A percentile compares a stretch with the other conserved stretches of the same genome.
phyloP scores from a whole-genome alignment of 1,140 invertebrate genomes.

The Asbolus verrucosus region DNA sequence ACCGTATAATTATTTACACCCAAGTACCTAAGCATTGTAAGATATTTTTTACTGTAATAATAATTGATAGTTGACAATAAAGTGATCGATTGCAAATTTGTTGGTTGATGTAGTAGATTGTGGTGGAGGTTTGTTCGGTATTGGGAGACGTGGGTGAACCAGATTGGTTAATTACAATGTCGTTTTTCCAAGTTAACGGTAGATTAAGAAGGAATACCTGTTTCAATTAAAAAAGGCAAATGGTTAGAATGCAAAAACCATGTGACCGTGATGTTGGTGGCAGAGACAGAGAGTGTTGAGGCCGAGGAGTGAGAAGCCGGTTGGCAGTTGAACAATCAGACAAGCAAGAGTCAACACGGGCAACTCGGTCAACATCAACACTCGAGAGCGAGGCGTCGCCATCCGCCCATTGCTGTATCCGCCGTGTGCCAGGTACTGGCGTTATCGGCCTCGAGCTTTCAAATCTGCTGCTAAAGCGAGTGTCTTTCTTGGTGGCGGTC shows the following conservation, averaged over 20 bases:
- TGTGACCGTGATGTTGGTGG: constrained; percentile 47
- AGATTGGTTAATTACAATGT: constrained; percentile 53
- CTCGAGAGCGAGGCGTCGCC: constrained; percentile 36
- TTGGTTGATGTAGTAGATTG: constrained; percentile 63
- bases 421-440: no score
- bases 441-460: constrained; percentile 41
- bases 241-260: constrained; percentile 54
- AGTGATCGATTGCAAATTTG: constrained; percentile 66
- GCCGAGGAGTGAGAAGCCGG: constrained; percentile 21
- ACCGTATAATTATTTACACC: no score
- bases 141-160: constrained; percentile 53
- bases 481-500: constrained; percentile 18
- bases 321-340: constrained; percentile 49
- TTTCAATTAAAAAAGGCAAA: constrained; percentile 55
- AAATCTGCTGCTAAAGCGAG: constrained; percentile 33
- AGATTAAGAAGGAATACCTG: constrained; percentile 51
- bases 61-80: constrained; percentile 23
- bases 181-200: constrained; percentile 51
- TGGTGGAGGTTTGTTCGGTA: constrained; percentile 55
- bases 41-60: constrained; percentile 24
- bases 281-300: constrained; percentile 29
- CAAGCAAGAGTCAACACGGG: constrained; percentile 43
- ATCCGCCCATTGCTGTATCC: constrained; percentile 3
- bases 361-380: constrained; percentile 45
- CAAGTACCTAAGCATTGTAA: constrained; percentile 13